Conservation (phyloP, 1,140 invertebrate genomes). For the Trichomalopsis sarcophagae region DNA sequence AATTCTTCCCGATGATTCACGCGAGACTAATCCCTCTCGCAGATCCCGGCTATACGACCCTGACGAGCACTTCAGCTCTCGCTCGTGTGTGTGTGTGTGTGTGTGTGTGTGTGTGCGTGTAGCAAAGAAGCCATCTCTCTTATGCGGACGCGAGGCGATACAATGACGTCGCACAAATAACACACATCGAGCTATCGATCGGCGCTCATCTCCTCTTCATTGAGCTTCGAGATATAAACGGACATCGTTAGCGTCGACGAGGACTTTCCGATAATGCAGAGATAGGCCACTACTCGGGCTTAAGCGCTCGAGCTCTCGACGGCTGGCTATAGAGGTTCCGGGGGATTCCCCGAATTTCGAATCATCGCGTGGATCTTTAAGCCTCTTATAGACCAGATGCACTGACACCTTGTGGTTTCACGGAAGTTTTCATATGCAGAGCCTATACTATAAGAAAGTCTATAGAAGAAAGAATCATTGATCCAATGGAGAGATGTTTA, state of each 20-base stretch:
- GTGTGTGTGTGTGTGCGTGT: no score
- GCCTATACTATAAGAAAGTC: no score
- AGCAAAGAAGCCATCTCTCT: background rate
- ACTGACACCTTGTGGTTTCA: background rate
- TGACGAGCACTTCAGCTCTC: background rate
- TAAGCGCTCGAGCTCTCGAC: background rate
- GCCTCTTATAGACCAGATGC: conserved; percentile 17
- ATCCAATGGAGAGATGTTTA: no score
- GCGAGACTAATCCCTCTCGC: background rate
- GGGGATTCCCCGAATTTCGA: conserved; percentile 25
- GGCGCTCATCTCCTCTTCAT: background rate
- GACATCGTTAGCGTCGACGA: conserved; percentile 4
- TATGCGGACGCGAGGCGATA: background rate
- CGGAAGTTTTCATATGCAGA: no score
- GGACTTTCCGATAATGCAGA: background rate
- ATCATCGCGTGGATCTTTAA: background rate
- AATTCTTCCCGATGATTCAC: background rate
- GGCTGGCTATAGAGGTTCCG: background rate
- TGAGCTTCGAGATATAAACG: conserved; percentile 21
- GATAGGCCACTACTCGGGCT: background rate
- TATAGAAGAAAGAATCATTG: no score
- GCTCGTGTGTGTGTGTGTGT: background rate
- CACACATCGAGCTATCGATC: background rate
- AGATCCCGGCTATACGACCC: background rate
- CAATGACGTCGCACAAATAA: background rate